phyloP scores from a whole-genome alignment of 1,140 invertebrate genomes.

The Procambarus virginalis region DNA sequence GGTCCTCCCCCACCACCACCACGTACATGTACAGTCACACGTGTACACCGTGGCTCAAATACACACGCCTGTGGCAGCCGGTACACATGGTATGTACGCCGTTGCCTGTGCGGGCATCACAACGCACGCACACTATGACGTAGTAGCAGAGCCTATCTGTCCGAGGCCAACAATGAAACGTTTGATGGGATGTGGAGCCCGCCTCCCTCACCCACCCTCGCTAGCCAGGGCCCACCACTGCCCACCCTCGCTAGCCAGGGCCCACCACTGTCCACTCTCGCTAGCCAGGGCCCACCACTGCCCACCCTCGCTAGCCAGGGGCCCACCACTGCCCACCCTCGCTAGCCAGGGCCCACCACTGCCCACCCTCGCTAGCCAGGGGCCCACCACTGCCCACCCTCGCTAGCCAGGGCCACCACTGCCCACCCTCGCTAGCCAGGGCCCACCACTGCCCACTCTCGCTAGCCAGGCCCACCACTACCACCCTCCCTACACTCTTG shows the following conservation, averaged over 20 bases:
- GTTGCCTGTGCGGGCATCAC: background rate
- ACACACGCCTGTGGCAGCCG: background rate
- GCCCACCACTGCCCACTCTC: no score
- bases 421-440: no score
- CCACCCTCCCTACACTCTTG: no score
- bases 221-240: background rate
- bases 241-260: no score
- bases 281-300: no score
- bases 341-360: no score
- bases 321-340: background rate
- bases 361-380: no score
- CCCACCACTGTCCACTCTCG: no score
- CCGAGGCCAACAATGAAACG: constrained; percentile 5
- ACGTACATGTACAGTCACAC: constrained; percentile 38
- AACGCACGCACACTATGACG: constrained; percentile 9
- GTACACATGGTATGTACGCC: constrained; percentile 4
- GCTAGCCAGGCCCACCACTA: no score
- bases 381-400: background rate
- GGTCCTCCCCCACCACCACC: constrained; percentile 26
- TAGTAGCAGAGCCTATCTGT: constrained; percentile 4
- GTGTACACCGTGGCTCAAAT: background rate
- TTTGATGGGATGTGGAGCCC: background rate
- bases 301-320: no score
- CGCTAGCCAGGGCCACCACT: background rate
- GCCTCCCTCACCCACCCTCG: background rate